These are phyloP conservation scores for Rhorus exstirpatorius DNA, from an alignment of 2,888 invertebrate genomes.

Conservation along the genomic window DNA sequence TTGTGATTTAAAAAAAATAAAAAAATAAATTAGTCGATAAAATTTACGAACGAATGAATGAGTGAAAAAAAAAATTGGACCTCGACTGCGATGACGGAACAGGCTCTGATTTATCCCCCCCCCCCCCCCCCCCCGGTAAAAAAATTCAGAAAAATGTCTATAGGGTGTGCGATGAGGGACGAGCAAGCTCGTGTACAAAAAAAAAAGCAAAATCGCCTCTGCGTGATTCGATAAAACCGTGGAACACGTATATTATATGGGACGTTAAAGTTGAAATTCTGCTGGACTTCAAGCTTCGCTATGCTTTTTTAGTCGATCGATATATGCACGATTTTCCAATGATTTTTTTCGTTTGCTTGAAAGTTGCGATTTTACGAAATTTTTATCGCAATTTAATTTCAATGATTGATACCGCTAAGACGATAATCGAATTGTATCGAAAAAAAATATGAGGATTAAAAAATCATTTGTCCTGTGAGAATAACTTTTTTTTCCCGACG, in stretches of 20 bases:
- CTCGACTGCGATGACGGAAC: background rate
- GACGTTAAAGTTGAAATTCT: background rate
- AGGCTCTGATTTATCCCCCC: background rate
- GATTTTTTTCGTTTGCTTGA: too few relatives aligned
- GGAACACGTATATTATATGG: background rate
- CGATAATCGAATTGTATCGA: too few relatives aligned
- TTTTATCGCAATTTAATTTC: too few relatives aligned
- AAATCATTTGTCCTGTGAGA: too few relatives aligned
- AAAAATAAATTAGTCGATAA: background rate
- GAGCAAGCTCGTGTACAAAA: background rate
- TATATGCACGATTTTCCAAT: too few relatives aligned
- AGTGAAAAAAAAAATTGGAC: too few relatives aligned
- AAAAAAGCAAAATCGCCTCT: background rate
- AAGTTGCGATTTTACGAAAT: too few relatives aligned
- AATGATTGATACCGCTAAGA: too few relatives aligned
- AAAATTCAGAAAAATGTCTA: constrained; percentile 10
- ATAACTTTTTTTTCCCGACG: too few relatives aligned
- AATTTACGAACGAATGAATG: background rate
- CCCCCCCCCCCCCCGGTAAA: background rate
- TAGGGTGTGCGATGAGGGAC: background rate
- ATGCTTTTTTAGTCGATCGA: too few relatives aligned
- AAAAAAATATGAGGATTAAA: too few relatives aligned
- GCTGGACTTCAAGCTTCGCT: background rate
- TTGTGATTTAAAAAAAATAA: background rate
- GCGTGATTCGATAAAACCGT: background rate